Evolutionary conservation across 2,113 vertebrate species (phyloP).

Genomic region (Tetraodon nigroviridis): DNA sequence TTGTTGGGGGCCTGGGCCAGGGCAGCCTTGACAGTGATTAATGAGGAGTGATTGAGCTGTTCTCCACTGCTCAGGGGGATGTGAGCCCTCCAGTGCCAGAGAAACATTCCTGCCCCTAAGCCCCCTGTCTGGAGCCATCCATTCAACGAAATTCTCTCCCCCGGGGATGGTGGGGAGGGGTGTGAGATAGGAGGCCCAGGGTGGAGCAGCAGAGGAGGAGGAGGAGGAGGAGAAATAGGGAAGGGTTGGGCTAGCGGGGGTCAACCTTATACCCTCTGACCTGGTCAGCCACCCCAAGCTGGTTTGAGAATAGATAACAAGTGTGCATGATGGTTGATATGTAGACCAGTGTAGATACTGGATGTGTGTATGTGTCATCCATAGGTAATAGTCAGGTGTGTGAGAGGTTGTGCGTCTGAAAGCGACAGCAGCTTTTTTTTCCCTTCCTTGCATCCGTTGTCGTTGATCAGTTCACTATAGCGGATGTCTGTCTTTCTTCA

Average conservation of each 20-base stretch:
- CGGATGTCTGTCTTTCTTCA: constrained; percentile 49
- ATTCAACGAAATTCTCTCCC: constrained; percentile 70
- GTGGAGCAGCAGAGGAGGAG: constrained; percentile 37
- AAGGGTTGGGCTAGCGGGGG: constrained; percentile 41
- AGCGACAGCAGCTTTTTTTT: background rate
- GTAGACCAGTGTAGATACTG: constrained; percentile 15
- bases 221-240: constrained; percentile 15
- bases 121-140: constrained; percentile 74
- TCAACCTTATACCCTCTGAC: constrained; percentile 65
- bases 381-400: background rate
- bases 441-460: background rate
- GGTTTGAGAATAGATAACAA: constrained; percentile 26
- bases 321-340: background rate
- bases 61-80: constrained; percentile 65
- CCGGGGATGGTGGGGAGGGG: constrained; percentile 48
- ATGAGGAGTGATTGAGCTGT: constrained; percentile 77
- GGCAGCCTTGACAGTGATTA: constrained; percentile 76
- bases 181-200: constrained; percentile 34
- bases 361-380: constrained; percentile 1
- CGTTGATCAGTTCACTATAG: background rate
- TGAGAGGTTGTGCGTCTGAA: background rate
- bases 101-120: constrained; percentile 73
- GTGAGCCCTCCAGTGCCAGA: constrained; percentile 68
- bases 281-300: constrained; percentile 50
- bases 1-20: constrained; percentile 48